Conservation (phyloP, 2,113 vertebrate species). For the Centropus bengalensis region DNA sequence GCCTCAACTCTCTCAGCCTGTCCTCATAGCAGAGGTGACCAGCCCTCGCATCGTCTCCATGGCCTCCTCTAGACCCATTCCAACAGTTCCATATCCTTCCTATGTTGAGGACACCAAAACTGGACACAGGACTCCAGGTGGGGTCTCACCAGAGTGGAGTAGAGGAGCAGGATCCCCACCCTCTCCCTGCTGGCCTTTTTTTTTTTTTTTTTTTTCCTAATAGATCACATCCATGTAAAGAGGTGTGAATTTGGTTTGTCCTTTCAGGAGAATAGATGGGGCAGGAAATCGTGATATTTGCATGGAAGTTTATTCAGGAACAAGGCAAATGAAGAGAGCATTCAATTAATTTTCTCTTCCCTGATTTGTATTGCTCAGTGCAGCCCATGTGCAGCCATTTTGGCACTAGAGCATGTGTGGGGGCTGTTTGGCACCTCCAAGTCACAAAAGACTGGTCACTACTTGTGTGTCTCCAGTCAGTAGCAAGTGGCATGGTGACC, state of each 20-base stretch:
- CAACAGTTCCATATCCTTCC: too few relatives aligned
- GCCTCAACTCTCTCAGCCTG: too few relatives aligned
- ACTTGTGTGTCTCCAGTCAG: fast-evolving
- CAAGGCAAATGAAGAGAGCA: not conserved
- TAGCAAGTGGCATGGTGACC: not conserved
- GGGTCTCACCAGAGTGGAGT: too few relatives aligned
- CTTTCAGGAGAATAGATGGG: not conserved
- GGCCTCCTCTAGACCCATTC: too few relatives aligned
- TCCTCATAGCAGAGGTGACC: too few relatives aligned
- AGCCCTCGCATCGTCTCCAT: too few relatives aligned
- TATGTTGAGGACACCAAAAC: too few relatives aligned
- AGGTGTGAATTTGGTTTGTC: not conserved
- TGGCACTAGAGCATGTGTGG: not conserved
- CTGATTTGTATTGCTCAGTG: not conserved
- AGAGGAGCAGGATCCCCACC: too few relatives aligned
- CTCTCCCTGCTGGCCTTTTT: not conserved
- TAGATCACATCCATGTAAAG: not conserved
- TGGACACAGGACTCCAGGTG: too few relatives aligned
- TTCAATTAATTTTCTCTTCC: not conserved
- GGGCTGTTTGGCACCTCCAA: not conserved
- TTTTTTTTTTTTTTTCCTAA: not conserved
- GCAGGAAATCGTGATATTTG: not conserved
- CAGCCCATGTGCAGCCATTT: not conserved
- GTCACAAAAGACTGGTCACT: not conserved
- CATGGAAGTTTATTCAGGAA: not conserved